Evolutionary conservation across 1,140 invertebrate genomes (phyloP).

Genomic region (Apolygus lucorum): DNA sequence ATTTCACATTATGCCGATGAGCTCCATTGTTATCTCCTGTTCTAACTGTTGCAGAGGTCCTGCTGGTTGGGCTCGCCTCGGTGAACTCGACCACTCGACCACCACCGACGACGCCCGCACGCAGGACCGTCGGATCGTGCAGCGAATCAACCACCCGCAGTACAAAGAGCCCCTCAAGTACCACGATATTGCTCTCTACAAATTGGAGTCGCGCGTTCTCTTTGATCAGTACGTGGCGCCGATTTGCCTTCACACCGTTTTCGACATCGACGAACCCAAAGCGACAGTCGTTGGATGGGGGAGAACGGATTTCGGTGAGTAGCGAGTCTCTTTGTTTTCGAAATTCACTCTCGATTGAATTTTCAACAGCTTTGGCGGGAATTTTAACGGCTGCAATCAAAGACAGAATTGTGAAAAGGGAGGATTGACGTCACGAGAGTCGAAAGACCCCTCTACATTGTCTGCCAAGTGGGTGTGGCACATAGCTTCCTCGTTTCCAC

Average conservation of each 20-base stretch:
- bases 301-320: slow-evolving; percentile 33
- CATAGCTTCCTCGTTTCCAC: too few species aligned
- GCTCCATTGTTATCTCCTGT: too few species aligned
- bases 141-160: slow-evolving; percentile 42
- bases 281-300: slow-evolving; percentile 48
- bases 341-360: too few species aligned
- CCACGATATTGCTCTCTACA: slow-evolving; percentile 53
- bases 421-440: too few species aligned
- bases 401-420: too few species aligned
- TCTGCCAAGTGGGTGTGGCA: too few species aligned
- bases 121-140: slow-evolving; percentile 35
- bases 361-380: too few species aligned
- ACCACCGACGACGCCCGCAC: slow-evolving; percentile 30
- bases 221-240: slow-evolving; percentile 40
- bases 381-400: too few species aligned
- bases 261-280: slow-evolving; percentile 4
- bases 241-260: slow-evolving; percentile 39
- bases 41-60: too few species aligned
- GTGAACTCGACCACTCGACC: slow-evolving; percentile 33
- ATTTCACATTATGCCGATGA: too few species aligned
- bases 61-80: slow-evolving; percentile 35
- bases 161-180: slow-evolving; percentile 42
- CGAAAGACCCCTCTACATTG: too few species aligned
- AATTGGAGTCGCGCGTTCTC: slow-evolving; percentile 37
- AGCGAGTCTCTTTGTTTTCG: too few species aligned